Evolutionary conservation across 2,888 invertebrate genomes (phyloP), one percentile per base, ranked within the genome.

Genomic region (Ornithoptera alexandrae): DNA sequence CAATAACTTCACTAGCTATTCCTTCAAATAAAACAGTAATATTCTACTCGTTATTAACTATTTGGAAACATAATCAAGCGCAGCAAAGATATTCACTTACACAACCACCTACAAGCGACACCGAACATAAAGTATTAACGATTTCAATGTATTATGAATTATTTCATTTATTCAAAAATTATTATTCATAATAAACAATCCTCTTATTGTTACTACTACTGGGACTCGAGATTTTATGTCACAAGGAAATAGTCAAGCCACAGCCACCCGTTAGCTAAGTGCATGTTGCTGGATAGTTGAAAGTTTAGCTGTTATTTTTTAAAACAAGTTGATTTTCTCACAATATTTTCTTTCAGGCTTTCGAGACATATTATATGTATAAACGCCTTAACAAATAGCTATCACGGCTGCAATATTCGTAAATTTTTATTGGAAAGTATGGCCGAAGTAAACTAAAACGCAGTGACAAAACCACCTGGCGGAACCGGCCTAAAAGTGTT

Each of bases 401-500:
- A 17, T 18, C 18, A 18, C 50, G 17, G 3, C 50, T 50, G 18
- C 18, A 50, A 15, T 50, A 18, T 18, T 4, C 18, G 18, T 50
- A 50, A 50, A 12, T 17, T 18, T 18, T 18, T 20, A 62, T 64
- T 65, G 69, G 65, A 65, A 69, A 69, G 69, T 69, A 60, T 30
- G 22, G 22, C 22, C 12, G 22, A 59, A 56, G 60, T 60, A 60
- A 61, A 60, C 60, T 61, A 17, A 68, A 68, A 8, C 22, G 30
- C 59, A 36, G 24, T 65, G 57, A 65, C 17, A 58, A 70, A 67
- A 70, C 60, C 67, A 67, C 56, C 63, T 60, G 62, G 46, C 22
- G 17, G 53, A 67, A 62, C 67, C 67, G 67, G 70, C 67, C 66
- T 56, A 60, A 70, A 70, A 70, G 70, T 70, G 59, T 70, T 67